Conservation (phyloP, 1,140 invertebrate genomes). For the Temnothorax nylanderi region DNA sequence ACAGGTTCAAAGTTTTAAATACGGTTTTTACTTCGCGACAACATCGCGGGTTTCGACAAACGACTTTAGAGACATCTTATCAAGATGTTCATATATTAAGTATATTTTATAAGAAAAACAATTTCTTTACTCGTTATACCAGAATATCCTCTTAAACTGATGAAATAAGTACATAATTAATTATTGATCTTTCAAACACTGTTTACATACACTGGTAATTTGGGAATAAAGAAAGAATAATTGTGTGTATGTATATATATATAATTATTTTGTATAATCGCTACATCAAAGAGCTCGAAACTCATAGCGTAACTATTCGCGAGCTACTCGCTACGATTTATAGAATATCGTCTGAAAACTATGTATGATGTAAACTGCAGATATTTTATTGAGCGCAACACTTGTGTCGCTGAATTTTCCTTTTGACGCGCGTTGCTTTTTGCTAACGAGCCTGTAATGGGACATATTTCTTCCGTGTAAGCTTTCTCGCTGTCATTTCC, state of each 20-base stretch:
- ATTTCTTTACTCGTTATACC: too few species aligned
- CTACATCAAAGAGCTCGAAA: too few species aligned
- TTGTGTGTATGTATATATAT: background rate
- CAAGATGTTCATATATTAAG: too few species aligned
- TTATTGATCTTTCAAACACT: background rate
- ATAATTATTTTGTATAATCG: background rate
- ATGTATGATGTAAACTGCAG: background rate
- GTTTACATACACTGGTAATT: background rate
- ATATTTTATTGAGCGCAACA: background rate
- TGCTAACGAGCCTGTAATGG: slow-evolving; percentile 39
- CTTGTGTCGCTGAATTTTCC: background rate
- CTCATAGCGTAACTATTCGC: background rate
- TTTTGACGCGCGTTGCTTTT: background rate
- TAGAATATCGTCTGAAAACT: background rate
- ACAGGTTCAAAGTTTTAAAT: too few species aligned
- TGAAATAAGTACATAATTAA: background rate
- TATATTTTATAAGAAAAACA: too few species aligned
- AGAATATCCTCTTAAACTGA: background rate
- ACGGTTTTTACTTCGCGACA: too few species aligned
- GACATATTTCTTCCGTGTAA: slow-evolving; percentile 49
- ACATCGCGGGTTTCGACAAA: too few species aligned
- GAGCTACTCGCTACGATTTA: background rate
- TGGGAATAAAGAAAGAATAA: background rate
- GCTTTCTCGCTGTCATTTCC: slow-evolving; percentile 47
- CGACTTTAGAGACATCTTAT: too few species aligned